phyloP scores from a whole-genome alignment of 2,888 invertebrate species.

The Electrophaes corylata region DNA sequence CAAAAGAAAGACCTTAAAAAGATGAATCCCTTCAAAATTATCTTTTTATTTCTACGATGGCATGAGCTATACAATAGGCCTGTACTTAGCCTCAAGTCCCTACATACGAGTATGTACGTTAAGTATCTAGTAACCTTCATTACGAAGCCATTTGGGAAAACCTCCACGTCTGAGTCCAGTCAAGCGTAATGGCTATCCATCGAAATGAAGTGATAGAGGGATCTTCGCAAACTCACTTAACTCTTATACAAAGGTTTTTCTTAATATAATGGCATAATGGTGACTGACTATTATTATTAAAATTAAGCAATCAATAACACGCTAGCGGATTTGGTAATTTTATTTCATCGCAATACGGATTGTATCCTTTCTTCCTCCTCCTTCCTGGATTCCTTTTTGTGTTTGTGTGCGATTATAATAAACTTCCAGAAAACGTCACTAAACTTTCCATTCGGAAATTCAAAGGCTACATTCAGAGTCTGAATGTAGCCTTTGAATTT shows the following conservation, averaged over 20 bases:
- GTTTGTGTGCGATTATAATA: no score
- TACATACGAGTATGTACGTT: conserved; percentile 8
- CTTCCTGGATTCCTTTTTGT: no score
- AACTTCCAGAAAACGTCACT: no score
- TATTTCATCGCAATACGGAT: no score
- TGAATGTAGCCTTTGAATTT: no score
- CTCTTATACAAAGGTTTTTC: conserved; percentile 3
- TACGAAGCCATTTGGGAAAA: conserved; percentile 28
- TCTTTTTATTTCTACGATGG: background rate
- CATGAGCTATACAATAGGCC: background rate
- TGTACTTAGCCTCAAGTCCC: conserved; percentile 13
- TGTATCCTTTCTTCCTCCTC: no score
- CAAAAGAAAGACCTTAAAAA: background rate
- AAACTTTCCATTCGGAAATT: no score
- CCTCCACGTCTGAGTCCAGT: conserved; percentile 28
- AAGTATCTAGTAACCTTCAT: conserved; percentile 19
- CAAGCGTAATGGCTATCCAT: conserved; percentile 27
- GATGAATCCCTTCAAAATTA: background rate
- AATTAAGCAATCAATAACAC: no score
- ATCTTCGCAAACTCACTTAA: conserved; percentile 19
- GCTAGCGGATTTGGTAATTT: no score
- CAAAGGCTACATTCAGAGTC: no score
- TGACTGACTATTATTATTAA: background rate
- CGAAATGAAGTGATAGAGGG: conserved; percentile 28
- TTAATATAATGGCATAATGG: background rate